Base-by-base conservation (phyloP, 1,140 invertebrate species). In the Drosophila yakuba region DNA sequence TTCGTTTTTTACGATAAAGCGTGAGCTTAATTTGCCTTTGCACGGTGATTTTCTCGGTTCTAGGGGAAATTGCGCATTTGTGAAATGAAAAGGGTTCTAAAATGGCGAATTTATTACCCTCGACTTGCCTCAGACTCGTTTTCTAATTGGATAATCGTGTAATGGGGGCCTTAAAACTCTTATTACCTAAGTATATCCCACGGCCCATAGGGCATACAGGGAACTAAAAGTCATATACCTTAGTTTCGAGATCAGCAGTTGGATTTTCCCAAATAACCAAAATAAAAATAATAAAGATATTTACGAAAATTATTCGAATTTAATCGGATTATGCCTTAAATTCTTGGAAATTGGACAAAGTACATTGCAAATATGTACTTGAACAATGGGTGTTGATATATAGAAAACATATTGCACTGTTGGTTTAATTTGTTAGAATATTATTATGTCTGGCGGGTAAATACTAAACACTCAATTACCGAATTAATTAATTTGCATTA, bases 101-200 rank as follows among this genome's bases (percentile, higher is more conserved):
- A 74, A 50, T 10, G 56, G 20, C 14, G 14, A 61, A 56, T 78
- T 83, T 84, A 72, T 83, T 75, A 52, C 72, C 25, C 54, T 51
- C 66, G 61, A 64, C 81, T 77, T 57, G 58, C 67, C 57, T 73
- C 58, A 60, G 55, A 64, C 51, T 57, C 44, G 48, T 62, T 59
- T 69, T 36, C 15, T 71, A 58, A 71, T 71, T 71, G 58, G 47
- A 28, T 36, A 41, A 47, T 71, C 25, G 51, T 38, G 10, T 39
- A 56, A 41, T 57, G n/a, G 51, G 32, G 35, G 43, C 43, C 57
- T 20, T 20, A 38, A 36, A 15, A 50, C 44, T 66, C 35, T 25
- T 35, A 41, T 57, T 71, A 25, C 56, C 8, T 57, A 58, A 48
- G 20, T 32, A 32, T 32, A 32, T 32, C 28, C 32, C 23, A 17